Base-by-base conservation (phyloP, 2,888 invertebrate species). In the Drosophila bunnanda region DNA sequence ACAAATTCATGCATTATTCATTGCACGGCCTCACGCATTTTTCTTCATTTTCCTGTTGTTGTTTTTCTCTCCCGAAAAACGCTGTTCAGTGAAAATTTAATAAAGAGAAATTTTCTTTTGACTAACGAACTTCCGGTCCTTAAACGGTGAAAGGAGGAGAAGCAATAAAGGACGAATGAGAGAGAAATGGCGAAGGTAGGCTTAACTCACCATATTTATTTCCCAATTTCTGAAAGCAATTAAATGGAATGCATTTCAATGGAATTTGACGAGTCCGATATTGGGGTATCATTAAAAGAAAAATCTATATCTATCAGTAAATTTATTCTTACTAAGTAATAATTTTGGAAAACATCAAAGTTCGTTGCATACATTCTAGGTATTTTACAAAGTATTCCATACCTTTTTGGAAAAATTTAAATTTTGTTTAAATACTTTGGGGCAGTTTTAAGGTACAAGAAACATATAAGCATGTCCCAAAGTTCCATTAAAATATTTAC, bases 1-100 rank as follows among this genome's bases (percentile, higher is more conserved):
- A 46, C 38, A 64, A 39, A 20, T 38, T 89, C 90, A 90, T 90
- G 84, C 87, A 90, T 90, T 90, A 90, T 90, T 90, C 90, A 90
- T 85, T 78, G 69, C 82, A 84, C 78, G 89, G 78, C 82, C 77
- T 77, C 78, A 76, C 80, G 74, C 82, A 88, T 83, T 82, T 88
- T 86, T 80, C 79, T 76, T 78, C 78, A 84, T 87, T 82, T 86
- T 60, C 64, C 60, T 62, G 65, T 41, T 66, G 53, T 46, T 65
- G 39, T 34, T 65, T 64, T 65, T 55, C 55, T 57, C 56, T 57
- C 58, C 53, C 72, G 57, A 46, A 65, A 66, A 66, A 46, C 17
- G 56, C 61, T 50, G 50, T 30, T 17, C 66, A 64, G 83, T 83
- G 44, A 78, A 84, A 84, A 84, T 84, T 84, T 86, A 84, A 84